phyloP scores from a whole-genome alignment of 1,140 invertebrate genomes.

The Eumaeus atala region DNA sequence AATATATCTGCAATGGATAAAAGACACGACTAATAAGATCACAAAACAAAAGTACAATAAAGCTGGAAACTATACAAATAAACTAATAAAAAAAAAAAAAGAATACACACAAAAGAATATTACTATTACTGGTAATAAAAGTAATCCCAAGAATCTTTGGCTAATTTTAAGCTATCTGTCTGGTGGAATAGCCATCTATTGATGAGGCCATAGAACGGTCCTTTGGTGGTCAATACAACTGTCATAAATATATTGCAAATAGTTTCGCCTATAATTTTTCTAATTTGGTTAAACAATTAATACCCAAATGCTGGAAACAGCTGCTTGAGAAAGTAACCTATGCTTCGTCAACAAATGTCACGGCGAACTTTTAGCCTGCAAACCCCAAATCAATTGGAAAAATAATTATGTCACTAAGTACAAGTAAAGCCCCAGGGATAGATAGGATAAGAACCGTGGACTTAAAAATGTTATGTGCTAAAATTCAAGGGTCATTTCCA shows the following conservation, averaged over 20 bases:
- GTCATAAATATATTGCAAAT: constrained; percentile 13
- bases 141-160: constrained; percentile 14
- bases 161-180: constrained; percentile 16
- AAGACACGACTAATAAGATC: constrained; percentile 15
- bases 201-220: constrained; percentile 11
- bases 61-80: constrained; percentile 16
- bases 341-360: background rate
- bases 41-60: constrained; percentile 20
- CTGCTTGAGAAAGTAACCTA: constrained; percentile 2
- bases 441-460: constrained; percentile 6
- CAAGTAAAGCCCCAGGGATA: constrained; percentile 13
- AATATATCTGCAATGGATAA: constrained; percentile 18
- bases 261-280: constrained; percentile 13
- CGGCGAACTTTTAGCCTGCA: constrained; percentile 13
- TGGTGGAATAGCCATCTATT: constrained; percentile 14
- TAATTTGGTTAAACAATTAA: constrained; percentile 8
- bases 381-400: background rate
- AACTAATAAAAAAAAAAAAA: constrained; percentile 18
- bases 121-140: constrained; percentile 10
- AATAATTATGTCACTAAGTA: constrained; percentile 13
- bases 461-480: background rate
- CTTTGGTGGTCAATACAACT: background rate
- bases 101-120: constrained; percentile 3
- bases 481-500: background rate
- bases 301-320: constrained; percentile 7